These are phyloP conservation scores for Pardosa pseudoannulata DNA, from an alignment of 2,888 invertebrate species.

Conservation along the genomic window DNA sequence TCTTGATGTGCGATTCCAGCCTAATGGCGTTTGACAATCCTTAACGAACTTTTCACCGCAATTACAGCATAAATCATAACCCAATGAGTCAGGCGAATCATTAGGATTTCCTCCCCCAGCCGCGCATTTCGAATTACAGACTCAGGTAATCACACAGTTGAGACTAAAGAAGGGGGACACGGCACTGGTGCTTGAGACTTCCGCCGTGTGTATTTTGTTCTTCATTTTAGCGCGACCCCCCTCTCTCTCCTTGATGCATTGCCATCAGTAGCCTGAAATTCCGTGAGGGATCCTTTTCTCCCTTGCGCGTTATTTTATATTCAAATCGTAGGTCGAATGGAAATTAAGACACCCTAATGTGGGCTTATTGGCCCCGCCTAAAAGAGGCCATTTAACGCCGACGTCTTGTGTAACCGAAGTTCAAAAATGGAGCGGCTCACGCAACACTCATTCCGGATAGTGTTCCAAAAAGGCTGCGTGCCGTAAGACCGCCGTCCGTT, in stretches of 20 bases:
- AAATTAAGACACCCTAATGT: conserved; percentile 51
- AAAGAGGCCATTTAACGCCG: conserved; percentile 46
- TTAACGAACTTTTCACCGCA: background rate
- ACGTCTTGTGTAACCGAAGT: conserved; percentile 35
- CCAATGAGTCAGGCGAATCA: background rate
- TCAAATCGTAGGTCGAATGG: conserved; percentile 14
- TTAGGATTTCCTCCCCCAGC: background rate
- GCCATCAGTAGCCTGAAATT: background rate
- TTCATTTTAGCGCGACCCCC: background rate
- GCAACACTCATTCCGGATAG: conserved; percentile 25
- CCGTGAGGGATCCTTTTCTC: background rate
- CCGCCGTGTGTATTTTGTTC: background rate
- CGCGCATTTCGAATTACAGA: background rate
- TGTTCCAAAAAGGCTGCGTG: conserved; percentile 25
- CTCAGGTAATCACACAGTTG: background rate
- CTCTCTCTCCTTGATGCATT: background rate
- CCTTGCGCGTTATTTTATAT: background rate
- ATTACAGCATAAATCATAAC: background rate
- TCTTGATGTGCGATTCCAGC: background rate
- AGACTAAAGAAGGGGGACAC: background rate
- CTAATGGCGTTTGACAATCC: background rate
- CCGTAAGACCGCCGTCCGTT: conserved; percentile 32
- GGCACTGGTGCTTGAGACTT: background rate
- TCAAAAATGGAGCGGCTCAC: conserved; percentile 48
- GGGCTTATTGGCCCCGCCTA: conserved; percentile 45